Base-by-base conservation (phyloP, 2,888 invertebrate species). In the Dysmachus trigonus region DNA sequence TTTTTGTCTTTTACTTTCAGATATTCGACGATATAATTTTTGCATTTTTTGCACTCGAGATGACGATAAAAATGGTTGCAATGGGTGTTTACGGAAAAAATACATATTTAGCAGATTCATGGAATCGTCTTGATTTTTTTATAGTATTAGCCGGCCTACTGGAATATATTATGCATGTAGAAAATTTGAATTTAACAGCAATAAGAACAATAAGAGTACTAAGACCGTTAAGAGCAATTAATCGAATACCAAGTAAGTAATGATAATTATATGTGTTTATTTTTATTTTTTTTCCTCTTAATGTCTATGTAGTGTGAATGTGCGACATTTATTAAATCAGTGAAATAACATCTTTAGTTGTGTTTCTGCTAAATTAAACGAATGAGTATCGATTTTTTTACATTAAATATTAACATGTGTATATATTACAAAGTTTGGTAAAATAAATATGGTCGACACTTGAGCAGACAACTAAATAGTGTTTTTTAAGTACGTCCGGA, bases 1-100 rank as follows among this genome's bases (percentile, higher is more conserved):
- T 41, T 15, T 47, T 18, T 79, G 15, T 30, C 82, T 85, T 88
- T 87, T 89, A 85, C 87, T 92, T 93, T 3, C 94, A 98, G 96
- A 96, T 97, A 91, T 98, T 99, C 92, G 99, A 99, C 93, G 98
- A 99, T 93, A 96, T 98, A 91, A 99, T 99, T 92, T 99, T 99
- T 93, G 97, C 96, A 89, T 99, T 99, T 94, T 99, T 99, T 93
- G 95, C 98, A 81, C 92, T 98, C 91, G 99, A 99, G 93, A 98
- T 99, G 99, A 95, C 96, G 88, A 97, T 99, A 92, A 99, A 99
- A 94, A 97, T 99, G 96, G 95, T 98, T 85, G 99, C 99, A 53
- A 98, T 99, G 98, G 98, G 98, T 30, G 96, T 99, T 88, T 96
- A 96, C 90, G 98, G 98, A 30, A 96, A 96, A 91, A 96, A 97